phyloP scores from a whole-genome alignment of 2,888 invertebrate genomes.

The Drosophila maculinotata region DNA sequence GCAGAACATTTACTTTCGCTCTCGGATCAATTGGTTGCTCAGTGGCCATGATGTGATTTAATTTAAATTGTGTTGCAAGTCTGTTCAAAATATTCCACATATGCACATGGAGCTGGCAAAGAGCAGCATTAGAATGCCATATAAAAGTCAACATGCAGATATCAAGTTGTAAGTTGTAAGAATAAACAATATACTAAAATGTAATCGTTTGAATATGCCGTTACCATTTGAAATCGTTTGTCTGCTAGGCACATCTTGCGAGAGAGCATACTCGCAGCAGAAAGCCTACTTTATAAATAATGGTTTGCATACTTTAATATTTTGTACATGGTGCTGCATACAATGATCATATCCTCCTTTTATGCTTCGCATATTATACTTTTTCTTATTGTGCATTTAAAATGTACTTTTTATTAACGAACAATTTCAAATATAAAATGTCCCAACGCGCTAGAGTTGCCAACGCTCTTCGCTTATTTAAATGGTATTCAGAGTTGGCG shows the following conservation, averaged over 20 bases:
- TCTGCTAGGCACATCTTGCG: too few relatives aligned
- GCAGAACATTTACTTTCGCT: constrained; percentile 60
- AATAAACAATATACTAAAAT: too few relatives aligned
- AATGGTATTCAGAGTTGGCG: neutral
- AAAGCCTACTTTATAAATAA: too few relatives aligned
- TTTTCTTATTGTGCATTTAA: too few relatives aligned
- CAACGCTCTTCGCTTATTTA: neutral
- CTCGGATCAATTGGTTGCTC: constrained; percentile 42
- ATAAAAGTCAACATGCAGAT: neutral
- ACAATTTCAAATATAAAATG: neutral
- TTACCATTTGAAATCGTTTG: too few relatives aligned
- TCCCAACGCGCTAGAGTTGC: neutral
- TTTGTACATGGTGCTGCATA: too few relatives aligned
- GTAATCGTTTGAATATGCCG: too few relatives aligned
- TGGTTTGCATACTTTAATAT: too few relatives aligned
- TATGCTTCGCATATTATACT: too few relatives aligned
- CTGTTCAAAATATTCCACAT: constrained; percentile 20
- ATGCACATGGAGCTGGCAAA: constrained; percentile 2
- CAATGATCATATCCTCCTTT: too few relatives aligned
- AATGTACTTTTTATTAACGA: neutral
- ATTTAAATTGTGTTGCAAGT: constrained; percentile 59
- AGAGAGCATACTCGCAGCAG: too few relatives aligned
- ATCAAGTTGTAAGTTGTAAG: neutral
- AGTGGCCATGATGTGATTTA: constrained; percentile 58
- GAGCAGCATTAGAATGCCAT: neutral